These are phyloP conservation scores for Hemibates koningsi DNA, from an alignment of 2,113 vertebrate species.

Conservation along the genomic window DNA sequence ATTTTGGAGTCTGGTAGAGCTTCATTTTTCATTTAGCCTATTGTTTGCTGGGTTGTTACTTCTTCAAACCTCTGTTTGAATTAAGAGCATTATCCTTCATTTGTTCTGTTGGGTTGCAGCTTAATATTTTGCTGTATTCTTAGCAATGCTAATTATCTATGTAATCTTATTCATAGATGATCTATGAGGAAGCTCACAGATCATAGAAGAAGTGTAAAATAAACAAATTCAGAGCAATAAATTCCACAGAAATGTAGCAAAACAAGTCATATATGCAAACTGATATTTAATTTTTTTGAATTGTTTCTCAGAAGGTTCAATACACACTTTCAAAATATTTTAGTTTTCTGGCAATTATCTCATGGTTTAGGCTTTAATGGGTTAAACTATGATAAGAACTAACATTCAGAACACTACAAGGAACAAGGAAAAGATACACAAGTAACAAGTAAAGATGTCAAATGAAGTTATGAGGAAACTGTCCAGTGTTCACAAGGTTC, in stretches of 20 bases:
- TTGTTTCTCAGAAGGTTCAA: neutral
- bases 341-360: neutral
- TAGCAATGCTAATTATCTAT: neutral
- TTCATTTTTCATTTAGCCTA: neutral
- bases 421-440: neutral
- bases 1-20: neutral
- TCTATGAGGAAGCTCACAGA: neutral
- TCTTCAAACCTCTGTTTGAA: neutral
- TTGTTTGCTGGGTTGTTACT: neutral
- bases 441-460: neutral
- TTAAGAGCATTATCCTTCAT: neutral
- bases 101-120: neutral
- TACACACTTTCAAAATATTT: neutral
- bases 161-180: neutral
- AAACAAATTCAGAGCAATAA: neutral
- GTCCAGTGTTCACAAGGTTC: neutral
- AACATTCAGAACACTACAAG: neutral
- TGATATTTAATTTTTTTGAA: neutral
- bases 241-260: neutral
- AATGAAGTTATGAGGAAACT: neutral
- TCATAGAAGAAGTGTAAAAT: neutral
- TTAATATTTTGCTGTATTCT: neutral
- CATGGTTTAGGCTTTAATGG: neutral
- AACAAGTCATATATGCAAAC: neutral
- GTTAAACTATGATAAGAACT: neutral